Conservation (phyloP, 2,797 vertebrate species). For the Tachyglossus aculeatus region DNA sequence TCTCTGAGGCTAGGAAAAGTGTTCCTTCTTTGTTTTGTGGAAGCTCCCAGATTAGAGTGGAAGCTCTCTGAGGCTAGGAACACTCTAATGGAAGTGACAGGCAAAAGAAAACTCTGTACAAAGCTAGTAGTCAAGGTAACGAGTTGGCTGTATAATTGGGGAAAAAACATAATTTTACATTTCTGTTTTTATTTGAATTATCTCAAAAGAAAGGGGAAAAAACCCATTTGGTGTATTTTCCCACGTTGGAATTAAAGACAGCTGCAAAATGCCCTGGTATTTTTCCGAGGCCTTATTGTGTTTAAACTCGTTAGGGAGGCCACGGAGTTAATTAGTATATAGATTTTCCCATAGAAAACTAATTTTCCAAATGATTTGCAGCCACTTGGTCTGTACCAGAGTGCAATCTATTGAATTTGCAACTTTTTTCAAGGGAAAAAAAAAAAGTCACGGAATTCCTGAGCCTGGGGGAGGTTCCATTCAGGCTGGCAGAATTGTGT, state of each 20-base stretch:
- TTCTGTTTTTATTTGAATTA: constrained; percentile 25
- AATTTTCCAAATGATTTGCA: constrained; percentile 69
- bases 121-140: too few species aligned
- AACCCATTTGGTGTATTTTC: constrained; percentile 47
- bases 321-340: constrained; percentile 71
- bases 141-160: too few species aligned
- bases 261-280: constrained; percentile 64
- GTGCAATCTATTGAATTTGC: constrained; percentile 61
- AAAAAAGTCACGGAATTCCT: constrained; percentile 33
- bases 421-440: constrained; percentile 24
- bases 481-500: too few species aligned
- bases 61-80: too few species aligned
- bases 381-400: constrained; percentile 59
- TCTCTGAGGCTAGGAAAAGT: too few species aligned
- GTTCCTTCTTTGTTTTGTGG: too few species aligned
- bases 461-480: constrained; percentile 22
- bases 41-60: too few species aligned
- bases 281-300: constrained; percentile 63
- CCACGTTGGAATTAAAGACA: constrained; percentile 67
- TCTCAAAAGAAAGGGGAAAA: constrained; percentile 22
- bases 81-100: too few species aligned
- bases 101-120: too few species aligned
- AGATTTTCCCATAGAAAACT: constrained; percentile 71
- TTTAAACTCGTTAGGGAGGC: constrained; percentile 71
- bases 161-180: constrained; percentile 48